Evolutionary conservation across 1,140 invertebrate species (phyloP).

Genomic region (Papilio machaon): DNA sequence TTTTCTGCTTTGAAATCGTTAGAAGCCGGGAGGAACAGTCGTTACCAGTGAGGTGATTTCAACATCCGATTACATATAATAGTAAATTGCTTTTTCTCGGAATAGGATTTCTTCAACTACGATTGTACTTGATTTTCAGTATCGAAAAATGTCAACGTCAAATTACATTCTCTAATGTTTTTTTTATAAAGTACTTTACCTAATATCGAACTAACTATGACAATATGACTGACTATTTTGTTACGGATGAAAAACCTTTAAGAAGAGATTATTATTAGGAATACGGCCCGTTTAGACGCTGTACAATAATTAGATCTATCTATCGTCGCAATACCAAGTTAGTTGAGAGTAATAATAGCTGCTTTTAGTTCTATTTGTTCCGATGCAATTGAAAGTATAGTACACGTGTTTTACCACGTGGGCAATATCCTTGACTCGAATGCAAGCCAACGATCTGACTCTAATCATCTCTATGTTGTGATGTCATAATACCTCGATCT

Average conservation of each 20-base stretch:
- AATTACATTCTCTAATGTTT: not conserved
- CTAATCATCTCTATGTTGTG: not conserved
- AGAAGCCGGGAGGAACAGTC: conserved; percentile 35
- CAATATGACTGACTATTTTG: too few relatives aligned
- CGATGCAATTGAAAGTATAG: not conserved
- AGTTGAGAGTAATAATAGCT: not conserved
- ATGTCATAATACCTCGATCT: not conserved
- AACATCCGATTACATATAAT: conserved; percentile 39
- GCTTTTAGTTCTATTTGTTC: not conserved
- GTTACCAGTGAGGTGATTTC: conserved; percentile 39
- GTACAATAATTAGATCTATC: too few relatives aligned
- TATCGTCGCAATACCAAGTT: too few relatives aligned
- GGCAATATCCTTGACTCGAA: not conserved
- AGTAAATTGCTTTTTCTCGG: conserved; percentile 37
- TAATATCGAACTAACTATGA: too few relatives aligned
- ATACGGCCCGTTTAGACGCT: not conserved
- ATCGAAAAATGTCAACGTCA: conserved; percentile 3
- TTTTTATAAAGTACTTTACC: not conserved
- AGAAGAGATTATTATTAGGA: not conserved
- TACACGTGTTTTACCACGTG: not conserved
- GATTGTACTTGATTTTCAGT: conserved; percentile 33
- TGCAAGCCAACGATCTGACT: too few relatives aligned
- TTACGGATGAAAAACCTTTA: not conserved
- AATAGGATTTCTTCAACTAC: conserved; percentile 38
- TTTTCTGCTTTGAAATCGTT: conserved; percentile 41